Conservation (phyloP, 2,888 invertebrate genomes). For the Agriopis marginaria region DNA sequence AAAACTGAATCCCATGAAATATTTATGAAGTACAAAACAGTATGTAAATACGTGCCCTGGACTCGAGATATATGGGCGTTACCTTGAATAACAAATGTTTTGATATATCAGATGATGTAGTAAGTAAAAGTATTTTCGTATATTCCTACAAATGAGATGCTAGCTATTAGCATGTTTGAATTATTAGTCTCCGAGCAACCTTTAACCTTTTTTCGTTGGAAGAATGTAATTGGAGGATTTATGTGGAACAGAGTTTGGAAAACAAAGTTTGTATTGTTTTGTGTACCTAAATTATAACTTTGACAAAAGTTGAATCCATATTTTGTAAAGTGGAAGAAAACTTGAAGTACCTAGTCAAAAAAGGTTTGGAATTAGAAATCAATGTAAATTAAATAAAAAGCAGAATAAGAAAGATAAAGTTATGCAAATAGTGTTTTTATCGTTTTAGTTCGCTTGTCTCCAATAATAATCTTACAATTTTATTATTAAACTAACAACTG, state of each 20-base stretch:
- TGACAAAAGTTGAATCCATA: neutral
- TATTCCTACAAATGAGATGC: slow-evolving; percentile 31
- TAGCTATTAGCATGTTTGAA: slow-evolving; percentile 33
- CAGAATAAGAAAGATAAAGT: too few relatives aligned
- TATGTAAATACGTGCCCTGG: slow-evolving; percentile 42
- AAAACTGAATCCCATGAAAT: slow-evolving; percentile 45
- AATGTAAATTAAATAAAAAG: too few relatives aligned
- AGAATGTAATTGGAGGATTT: slow-evolving; percentile 16
- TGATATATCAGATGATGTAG: slow-evolving; percentile 35
- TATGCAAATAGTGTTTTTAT: too few relatives aligned
- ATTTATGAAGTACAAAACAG: slow-evolving; percentile 41
- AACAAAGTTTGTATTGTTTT: neutral
- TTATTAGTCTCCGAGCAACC: slow-evolving; percentile 22
- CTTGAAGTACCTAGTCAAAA: too few relatives aligned
- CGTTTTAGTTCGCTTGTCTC: too few relatives aligned
- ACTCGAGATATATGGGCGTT: slow-evolving; percentile 43
- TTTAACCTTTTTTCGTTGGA: slow-evolving; percentile 11
- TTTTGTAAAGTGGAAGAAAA: neutral
- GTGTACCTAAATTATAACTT: slow-evolving; percentile 7
- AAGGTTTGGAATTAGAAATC: too few relatives aligned
- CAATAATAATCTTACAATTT: too few relatives aligned
- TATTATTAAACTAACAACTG: too few relatives aligned
- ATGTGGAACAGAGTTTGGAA: slow-evolving; percentile 3
- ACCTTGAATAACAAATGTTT: slow-evolving; percentile 42
- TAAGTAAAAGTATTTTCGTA: slow-evolving; percentile 29